Conservation (phyloP, 2,888 invertebrate genomes). For the Hydrotaea diabolus region DNA sequence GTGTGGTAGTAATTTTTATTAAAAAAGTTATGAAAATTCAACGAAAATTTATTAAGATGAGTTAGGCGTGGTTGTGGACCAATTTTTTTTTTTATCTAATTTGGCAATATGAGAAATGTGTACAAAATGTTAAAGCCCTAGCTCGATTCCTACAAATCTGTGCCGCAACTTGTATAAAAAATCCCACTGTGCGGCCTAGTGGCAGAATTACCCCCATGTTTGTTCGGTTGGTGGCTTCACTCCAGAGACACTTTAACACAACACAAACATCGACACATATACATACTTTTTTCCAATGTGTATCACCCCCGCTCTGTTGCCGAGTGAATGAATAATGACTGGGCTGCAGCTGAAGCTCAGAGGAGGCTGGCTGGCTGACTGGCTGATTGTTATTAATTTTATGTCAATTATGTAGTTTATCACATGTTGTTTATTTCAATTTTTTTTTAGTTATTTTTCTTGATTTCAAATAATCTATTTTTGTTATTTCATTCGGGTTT, state of each 20-base stretch:
- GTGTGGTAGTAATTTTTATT: no score
- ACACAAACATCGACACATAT: constrained; percentile 4
- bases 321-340: constrained; percentile 43
- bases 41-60: no score
- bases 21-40: no score
- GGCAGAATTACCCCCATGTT: not conserved
- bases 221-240: not conserved
- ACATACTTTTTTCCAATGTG: not conserved
- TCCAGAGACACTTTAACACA: not conserved
- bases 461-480: constrained; percentile 15
- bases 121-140: no score
- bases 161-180: no score
- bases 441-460: not conserved
- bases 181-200: not conserved
- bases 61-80: no score
- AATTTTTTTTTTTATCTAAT: no score
- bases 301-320: constrained; percentile 57
- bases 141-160: no score
- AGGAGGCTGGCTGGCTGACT: constrained; percentile 8
- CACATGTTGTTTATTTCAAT: constrained; percentile 19
- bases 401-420: constrained; percentile 42
- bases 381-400: constrained; percentile 39
- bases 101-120: no score
- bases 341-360: not conserved
- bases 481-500: not conserved